phyloP scores from a whole-genome alignment of 2,113 vertebrate genomes.

The Holacanthus passer region DNA sequence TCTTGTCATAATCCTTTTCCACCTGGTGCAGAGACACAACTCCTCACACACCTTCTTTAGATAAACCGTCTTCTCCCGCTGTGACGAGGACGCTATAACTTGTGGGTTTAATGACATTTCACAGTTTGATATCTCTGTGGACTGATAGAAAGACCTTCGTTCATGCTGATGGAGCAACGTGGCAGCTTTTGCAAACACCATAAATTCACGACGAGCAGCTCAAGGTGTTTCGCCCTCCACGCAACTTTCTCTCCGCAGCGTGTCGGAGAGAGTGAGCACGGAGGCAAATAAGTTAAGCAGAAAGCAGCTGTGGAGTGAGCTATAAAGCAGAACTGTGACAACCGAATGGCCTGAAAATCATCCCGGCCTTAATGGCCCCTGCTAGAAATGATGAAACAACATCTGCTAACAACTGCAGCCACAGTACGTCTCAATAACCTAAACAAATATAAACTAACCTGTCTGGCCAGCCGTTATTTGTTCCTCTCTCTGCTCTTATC shows the following conservation, averaged over 20 bases:
- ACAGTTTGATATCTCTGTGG: not conserved
- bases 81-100: not conserved
- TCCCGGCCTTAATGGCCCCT: conserved; percentile 46
- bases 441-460: conserved; percentile 46
- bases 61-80: not conserved
- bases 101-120: conserved; percentile 13
- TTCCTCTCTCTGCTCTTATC: not conserved
- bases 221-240: conserved; percentile 25
- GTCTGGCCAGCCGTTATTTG: conserved; percentile 11
- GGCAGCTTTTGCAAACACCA: conserved; percentile 35
- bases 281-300: conserved; percentile 47
- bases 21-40: not conserved
- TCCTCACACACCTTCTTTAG: not conserved
- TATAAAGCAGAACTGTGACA: conserved; percentile 62
- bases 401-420: conserved; percentile 50
- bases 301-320: conserved; percentile 47
- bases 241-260: not conserved
- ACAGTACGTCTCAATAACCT: conserved; percentile 16
- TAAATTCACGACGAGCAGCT: conserved; percentile 40
- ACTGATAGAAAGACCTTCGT: conserved; percentile 6
- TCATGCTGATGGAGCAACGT: conserved; percentile 35
- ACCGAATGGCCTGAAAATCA: conserved; percentile 59
- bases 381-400: conserved; percentile 48
- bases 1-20: not conserved
- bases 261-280: not conserved